Base-by-base conservation (phyloP, 2,888 invertebrate species). In the Allophyes oxyacanthae region DNA sequence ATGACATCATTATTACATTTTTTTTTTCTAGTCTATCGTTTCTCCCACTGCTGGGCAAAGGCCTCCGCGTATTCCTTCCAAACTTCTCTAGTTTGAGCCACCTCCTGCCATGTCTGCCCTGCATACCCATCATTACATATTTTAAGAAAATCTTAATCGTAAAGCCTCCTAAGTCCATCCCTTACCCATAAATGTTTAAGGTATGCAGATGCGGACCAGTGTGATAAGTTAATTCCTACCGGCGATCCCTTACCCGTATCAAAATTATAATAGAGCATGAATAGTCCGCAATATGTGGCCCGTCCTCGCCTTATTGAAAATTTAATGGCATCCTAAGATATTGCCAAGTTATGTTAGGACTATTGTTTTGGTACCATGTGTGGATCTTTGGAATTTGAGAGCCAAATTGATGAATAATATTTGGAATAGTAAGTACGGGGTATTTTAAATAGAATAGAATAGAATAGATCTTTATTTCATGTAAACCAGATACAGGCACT, bases 191-290 rank as follows among this genome's bases (percentile, higher is more conserved):
- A 92, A 91, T 89, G 90, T 88, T 89, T 84, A 91, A 93, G 94
- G 92, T 93, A 94, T 93, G 93, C 93, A 92, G 92, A 91, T 91
- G 88, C 87, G 90, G 87, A 69, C 84, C 71, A 81, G 86, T 78
- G 92, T 93, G 93, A 93, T 94, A 94, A 93, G 92, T 93, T 94
- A 93, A 94, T 93, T 90, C 92, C 88, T 88, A 79, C 83, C 83
- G 91, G 89, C 91, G 85, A 89, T 89, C 91, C 92, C 90, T 86
- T 86, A 92, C 92, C 92, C 92, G 88, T 88, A 91, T 92, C 92
- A 91, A 88, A 91, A 90, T 91, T 87, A 90, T 91, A 91, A 91
- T 89, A 81, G 86, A 76, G 69, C 79, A 36, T 65, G 84, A 83
- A 84, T 83, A 83, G 79, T 81, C 81, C 67, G 77, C 88, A 87